A percentile compares a stretch with the other conserved stretches of the same genome.
Evolutionary conservation across 1,140 invertebrate species (phyloP).

Genomic region (Drosophila mauritiana): DNA sequence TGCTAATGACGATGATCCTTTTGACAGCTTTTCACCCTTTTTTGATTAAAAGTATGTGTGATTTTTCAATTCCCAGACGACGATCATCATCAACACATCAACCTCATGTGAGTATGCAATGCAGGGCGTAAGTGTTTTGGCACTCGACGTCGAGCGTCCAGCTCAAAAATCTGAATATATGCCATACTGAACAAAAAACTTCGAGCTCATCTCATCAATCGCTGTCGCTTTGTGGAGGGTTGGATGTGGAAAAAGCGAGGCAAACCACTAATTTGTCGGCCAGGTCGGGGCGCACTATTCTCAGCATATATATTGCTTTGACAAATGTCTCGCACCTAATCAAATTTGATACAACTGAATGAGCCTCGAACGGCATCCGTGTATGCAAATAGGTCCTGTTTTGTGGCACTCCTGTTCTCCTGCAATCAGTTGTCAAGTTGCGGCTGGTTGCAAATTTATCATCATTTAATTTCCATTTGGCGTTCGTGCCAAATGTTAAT

Average conservation of each 20-base stretch:
- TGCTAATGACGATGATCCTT: slow-evolving; percentile 27
- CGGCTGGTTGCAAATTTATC: slow-evolving; percentile 79
- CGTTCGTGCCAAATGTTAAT: slow-evolving; percentile 79
- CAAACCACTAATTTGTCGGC: slow-evolving; percentile 54
- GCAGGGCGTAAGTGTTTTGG: slow-evolving; percentile 66
- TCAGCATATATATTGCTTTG: slow-evolving; percentile 42
- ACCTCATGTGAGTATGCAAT: slow-evolving; percentile 1
- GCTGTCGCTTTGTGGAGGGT: slow-evolving; percentile 51
- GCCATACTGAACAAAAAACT: neutral
- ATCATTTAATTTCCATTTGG: slow-evolving; percentile 83
- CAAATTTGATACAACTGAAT: slow-evolving; percentile 80
- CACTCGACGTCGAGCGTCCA: slow-evolving; percentile 60
- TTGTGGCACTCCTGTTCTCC: slow-evolving; percentile 9
- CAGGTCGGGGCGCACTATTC: slow-evolving; percentile 39
- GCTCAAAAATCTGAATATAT: slow-evolving; percentile 41
- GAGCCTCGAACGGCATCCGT: slow-evolving; percentile 55
- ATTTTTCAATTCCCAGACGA: slow-evolving; percentile 37
- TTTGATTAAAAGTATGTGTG: slow-evolving; percentile 25
- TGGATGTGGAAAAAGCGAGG: slow-evolving; percentile 19
- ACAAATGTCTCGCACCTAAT: slow-evolving; percentile 81
- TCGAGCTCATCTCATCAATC: slow-evolving; percentile 46
- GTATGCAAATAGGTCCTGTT: slow-evolving; percentile 57
- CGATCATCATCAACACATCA: slow-evolving; percentile 43
- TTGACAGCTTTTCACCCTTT: slow-evolving; percentile 31
- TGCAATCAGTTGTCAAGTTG: slow-evolving; percentile 69